A percentile compares a stretch with the other conserved stretches of the same genome.
These are phyloP conservation scores for Helicoverpa assulta DNA, from an alignment of 2,888 invertebrate genomes.

Conservation along the genomic window DNA sequence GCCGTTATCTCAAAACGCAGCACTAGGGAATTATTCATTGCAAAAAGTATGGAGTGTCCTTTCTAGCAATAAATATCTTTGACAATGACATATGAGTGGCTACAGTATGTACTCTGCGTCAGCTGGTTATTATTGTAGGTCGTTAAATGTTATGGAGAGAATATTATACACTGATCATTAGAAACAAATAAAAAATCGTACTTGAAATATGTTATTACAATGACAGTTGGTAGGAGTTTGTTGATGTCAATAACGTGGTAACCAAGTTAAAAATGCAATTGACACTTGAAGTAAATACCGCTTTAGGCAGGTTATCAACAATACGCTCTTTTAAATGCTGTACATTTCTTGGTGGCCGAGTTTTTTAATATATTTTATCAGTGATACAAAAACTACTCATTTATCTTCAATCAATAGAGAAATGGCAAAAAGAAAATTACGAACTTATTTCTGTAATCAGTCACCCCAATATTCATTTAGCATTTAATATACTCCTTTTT, in stretches of 20 bases:
- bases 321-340: too few species aligned
- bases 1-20: conserved; percentile 28
- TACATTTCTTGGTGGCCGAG: too few species aligned
- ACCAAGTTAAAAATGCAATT: neutral
- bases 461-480: neutral
- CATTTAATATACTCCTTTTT: conserved; percentile 32
- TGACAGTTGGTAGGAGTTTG: neutral
- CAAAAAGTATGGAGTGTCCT: neutral
- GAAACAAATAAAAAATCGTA: conserved; percentile 22
- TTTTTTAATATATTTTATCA: too few species aligned
- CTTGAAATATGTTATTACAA: conserved; percentile 2
- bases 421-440: too few species aligned
- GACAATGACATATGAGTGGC: conserved; percentile 13
- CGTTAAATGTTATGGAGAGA: conserved; percentile 43
- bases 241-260: neutral
- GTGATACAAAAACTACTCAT: too few species aligned
- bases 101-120: conserved; percentile 20
- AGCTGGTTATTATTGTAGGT: conserved; percentile 37
- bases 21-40: conserved; percentile 16
- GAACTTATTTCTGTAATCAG: neutral
- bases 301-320: too few species aligned
- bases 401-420: too few species aligned
- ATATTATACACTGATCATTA: conserved; percentile 26
- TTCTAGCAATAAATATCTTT: conserved; percentile 18
- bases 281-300: too few species aligned